These are phyloP conservation scores for Myrmecobius fasciatus DNA, from an alignment of 2,113 vertebrate genomes.

Conservation along the genomic window DNA sequence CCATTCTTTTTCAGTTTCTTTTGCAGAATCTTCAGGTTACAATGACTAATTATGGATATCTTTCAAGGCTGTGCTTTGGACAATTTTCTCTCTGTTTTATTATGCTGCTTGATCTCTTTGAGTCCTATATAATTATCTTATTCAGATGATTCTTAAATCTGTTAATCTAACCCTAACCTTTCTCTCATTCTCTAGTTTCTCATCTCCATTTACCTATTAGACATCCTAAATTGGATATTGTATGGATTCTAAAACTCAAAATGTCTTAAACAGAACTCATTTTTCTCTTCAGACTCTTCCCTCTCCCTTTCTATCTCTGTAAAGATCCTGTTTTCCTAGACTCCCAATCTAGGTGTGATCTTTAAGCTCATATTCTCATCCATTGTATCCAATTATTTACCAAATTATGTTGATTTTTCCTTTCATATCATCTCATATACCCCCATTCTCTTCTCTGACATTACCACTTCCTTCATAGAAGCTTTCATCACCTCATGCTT, in stretches of 20 bases:
- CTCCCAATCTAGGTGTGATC: background rate
- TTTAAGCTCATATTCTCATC: background rate
- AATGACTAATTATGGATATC: background rate
- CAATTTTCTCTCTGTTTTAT: background rate
- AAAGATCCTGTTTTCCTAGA: background rate
- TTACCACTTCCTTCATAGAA: background rate
- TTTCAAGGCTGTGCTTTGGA: background rate
- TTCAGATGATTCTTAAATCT: background rate
- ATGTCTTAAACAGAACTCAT: background rate
- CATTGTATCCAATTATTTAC: background rate
- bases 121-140: background rate
- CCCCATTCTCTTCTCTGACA: background rate
- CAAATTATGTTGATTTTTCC: background rate
- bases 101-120: background rate
- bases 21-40: background rate
- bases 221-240: background rate
- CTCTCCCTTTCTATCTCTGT: background rate
- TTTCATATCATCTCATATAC: background rate
- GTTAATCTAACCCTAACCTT: background rate
- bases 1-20: background rate
- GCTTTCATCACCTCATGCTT: background rate
- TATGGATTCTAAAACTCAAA: background rate
- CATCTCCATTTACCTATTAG: background rate
- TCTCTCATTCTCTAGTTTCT: background rate
- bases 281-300: background rate